Evolutionary conservation across 2,113 vertebrate genomes (phyloP), one percentile per base, ranked within the genome.

Genomic region (Prolemur simus): DNA sequence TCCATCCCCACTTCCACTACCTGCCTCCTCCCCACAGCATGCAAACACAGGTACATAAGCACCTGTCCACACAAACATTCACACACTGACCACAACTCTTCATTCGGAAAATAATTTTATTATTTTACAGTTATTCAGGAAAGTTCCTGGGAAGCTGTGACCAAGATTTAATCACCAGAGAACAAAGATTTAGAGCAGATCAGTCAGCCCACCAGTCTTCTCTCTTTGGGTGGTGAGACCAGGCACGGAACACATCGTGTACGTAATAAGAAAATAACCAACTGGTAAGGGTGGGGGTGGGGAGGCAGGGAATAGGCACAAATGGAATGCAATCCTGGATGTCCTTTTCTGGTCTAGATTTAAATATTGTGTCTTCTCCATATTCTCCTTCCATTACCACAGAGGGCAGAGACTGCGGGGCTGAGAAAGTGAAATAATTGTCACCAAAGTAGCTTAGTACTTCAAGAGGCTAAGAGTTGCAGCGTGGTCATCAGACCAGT

Each of bases 61-160:
- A 60, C 6, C 56, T 17, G 4, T 77, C 39, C 27, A 34, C 29
- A 85, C 6, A 84, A 5, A 60, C 17, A 87, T 71, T 83, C 27
- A 91, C 39, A 91, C 12, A 49, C 29, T 60, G 8, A 25, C 27
- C 12, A 73, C 34, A 95, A 32, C 52, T 68, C n/a, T 77, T 97
- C 80, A 95, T 85, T 97, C 94, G 96, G 95, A 98, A 98, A 97
- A 98, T 97, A 97, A 94, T 77, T 98, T 98, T 98, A 97, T 98
- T 98, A 92, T 94, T 91, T 97, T 97, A 97, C 94, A 97, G 42
- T 86, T 96, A n/a, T 89, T 97, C 56, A 95, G 95, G 90, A 89
- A 93, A 95, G 74, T 91, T 96, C 54, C 85, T 63, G 66, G 74
- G 68, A 88, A 78, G 58, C 27, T 92, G 77, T 96, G 83, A 94